Percentiles rank a stretch among this genome's conserved stretches.
These are phyloP conservation scores for Pogonocherus hispidulus DNA, from an alignment of 2,888 invertebrate genomes.

Conservation along the genomic window DNA sequence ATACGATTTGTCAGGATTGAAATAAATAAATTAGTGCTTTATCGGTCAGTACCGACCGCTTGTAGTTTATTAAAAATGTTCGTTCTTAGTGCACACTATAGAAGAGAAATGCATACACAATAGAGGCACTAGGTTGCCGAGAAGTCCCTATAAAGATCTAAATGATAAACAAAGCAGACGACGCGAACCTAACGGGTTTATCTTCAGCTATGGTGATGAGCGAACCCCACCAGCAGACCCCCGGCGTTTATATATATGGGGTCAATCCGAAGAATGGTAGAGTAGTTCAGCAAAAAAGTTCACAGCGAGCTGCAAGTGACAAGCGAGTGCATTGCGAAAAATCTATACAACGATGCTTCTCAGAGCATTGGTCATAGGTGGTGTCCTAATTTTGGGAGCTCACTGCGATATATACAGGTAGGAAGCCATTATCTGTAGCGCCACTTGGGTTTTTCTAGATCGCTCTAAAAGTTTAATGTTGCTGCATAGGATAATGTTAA, in stretches of 20 bases:
- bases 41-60: no score
- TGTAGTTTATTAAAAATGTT: no score
- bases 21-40: no score
- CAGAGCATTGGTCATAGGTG: slow-evolving; percentile 49
- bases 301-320: slow-evolving; percentile 26
- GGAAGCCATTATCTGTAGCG: slow-evolving; percentile 11
- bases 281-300: slow-evolving; percentile 35
- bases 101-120: no score
- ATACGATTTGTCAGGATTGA: no score
- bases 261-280: slow-evolving; percentile 38
- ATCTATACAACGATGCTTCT: slow-evolving; percentile 45
- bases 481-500: no score
- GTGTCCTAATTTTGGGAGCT: slow-evolving; percentile 49
- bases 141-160: slow-evolving; percentile 19
- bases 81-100: no score
- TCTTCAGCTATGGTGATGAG: slow-evolving; percentile 53
- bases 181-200: slow-evolving; percentile 59
- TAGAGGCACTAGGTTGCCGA: no score
- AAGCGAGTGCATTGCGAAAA: slow-evolving; percentile 23
- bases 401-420: slow-evolving; percentile 54
- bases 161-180: slow-evolving; percentile 52
- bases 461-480: no score
- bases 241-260: slow-evolving; percentile 54
- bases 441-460: no score
- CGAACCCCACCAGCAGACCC: slow-evolving; percentile 51